These are phyloP conservation scores for Synanthedon tipuliformis DNA, from an alignment of 2,888 invertebrate genomes.

Conservation along the genomic window DNA sequence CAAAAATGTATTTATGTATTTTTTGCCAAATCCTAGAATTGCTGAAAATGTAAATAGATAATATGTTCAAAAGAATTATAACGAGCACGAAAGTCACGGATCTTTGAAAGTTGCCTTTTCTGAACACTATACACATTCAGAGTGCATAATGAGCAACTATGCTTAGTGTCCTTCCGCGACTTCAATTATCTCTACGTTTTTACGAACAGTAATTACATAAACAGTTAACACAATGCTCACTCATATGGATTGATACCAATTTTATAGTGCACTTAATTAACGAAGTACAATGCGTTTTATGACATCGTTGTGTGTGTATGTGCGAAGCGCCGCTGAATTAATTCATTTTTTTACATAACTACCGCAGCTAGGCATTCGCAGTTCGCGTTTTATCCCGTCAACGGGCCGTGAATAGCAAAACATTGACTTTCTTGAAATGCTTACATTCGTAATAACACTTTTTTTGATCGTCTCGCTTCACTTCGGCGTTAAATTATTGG, in stretches of 20 bases:
- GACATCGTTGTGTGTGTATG: background rate
- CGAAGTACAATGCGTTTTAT: background rate
- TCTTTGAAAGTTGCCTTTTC: no score
- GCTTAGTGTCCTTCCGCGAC: no score
- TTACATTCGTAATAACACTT: constrained; percentile 9
- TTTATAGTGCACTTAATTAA: background rate
- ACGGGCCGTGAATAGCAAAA: background rate
- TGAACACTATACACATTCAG: no score
- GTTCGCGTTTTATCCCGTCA: background rate
- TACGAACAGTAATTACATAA: background rate
- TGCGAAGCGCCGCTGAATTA: background rate
- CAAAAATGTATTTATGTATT: no score
- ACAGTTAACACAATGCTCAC: background rate
- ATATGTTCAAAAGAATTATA: no score
- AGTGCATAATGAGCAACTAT: no score
- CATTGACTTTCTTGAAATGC: constrained; percentile 7
- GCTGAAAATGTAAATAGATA: no score
- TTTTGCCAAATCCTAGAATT: no score
- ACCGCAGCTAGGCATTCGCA: background rate
- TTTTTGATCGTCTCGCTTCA: constrained; percentile 33
- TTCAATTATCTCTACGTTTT: background rate
- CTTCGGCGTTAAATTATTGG: constrained; percentile 56
- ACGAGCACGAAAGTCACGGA: no score
- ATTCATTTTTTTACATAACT: background rate
- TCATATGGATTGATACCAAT: background rate